These are phyloP conservation scores for Leptodirus hochenwartii DNA, from an alignment of 2,888 invertebrate genomes.

Conservation along the genomic window DNA sequence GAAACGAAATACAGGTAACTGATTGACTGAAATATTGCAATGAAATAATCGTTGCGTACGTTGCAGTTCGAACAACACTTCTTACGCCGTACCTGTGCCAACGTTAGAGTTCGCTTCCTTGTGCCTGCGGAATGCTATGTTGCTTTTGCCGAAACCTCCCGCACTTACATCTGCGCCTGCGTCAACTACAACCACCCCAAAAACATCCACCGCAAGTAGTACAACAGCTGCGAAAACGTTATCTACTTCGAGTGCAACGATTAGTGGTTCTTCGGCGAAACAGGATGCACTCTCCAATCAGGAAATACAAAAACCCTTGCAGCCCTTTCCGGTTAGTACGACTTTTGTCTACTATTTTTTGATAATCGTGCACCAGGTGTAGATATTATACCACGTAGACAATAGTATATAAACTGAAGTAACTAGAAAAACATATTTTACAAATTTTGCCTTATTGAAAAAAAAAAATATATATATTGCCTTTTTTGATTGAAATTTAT, in stretches of 20 bases:
- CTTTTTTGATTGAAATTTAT: too few relatives aligned
- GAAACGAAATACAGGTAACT: conserved; percentile 33
- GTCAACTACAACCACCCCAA: conserved; percentile 1
- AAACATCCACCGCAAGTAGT: conserved; percentile 7
- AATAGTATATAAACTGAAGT: too few relatives aligned
- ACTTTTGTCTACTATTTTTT: too few relatives aligned
- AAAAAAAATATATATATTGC: too few relatives aligned
- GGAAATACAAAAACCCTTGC: too few relatives aligned
- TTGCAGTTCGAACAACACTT: background rate
- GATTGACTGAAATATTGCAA: background rate
- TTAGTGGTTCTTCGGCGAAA: conserved; percentile 3
- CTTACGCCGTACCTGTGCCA: conserved; percentile 67
- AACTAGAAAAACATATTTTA: too few relatives aligned
- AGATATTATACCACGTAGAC: too few relatives aligned
- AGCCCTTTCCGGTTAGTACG: too few relatives aligned
- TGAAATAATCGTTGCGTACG: background rate
- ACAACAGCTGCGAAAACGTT: conserved; percentile 4
- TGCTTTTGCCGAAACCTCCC: conserved; percentile 40
- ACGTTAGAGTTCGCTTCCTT: conserved; percentile 80
- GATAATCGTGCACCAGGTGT: too few relatives aligned
- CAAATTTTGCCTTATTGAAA: too few relatives aligned
- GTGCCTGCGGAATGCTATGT: conserved; percentile 70
- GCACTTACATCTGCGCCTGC: conserved; percentile 24
- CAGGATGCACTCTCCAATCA: too few relatives aligned
- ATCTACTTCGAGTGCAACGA: background rate